Evolutionary conservation across 2,113 vertebrate species (phyloP), one percentile per base, ranked within the genome.

Genomic region (Semnornis frantzii): DNA sequence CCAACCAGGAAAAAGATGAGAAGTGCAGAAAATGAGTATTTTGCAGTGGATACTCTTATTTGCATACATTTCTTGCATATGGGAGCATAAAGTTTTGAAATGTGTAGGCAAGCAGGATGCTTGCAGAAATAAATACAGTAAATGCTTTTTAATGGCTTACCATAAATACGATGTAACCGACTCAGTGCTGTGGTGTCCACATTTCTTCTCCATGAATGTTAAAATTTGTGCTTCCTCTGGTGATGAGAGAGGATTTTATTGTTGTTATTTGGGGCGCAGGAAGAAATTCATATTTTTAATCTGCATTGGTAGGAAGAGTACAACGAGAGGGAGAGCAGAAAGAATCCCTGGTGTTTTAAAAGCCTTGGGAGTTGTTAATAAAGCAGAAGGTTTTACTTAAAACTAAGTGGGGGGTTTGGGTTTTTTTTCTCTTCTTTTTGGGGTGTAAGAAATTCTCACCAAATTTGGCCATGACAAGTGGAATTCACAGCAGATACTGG

Each of bases 11-110:
- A 39, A 77, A 90, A 90, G 79, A 90, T 77, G 77, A 87, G 71
- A 89, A 83, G 27, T 50, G 54, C 69, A 91, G 87, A 92, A 92
- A 79, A 87, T 85, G 30, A 94, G 82, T 73, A 78, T 95, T 95
- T 96, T 80, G 68, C 37, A 85, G 82, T 81, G 75, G 78, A 66
- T 90, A 81, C 59, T 95, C 18, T 46, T 46, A 89, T 90, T 93
- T 95, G 70, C 88, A 82, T 87, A 62, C 82, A 84, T 96, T 82
- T 93, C 60, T 79, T 94, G 60, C 31, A 58, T 69, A 57, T 39
- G 89, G 70, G 33, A 86, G 9, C 77, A 92, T 89, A 69, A 95
- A 91, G 60, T 72, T 96, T 71, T 42, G 55, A 91, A 89, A 83
- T 69, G 57, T 74, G 52, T 69, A 72, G 75, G 68, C 60, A 92